Evolutionary conservation across 2,797 vertebrate species (phyloP), one percentile per base, ranked within the genome.

Genomic region (Rhinichthys osculus): DNA sequence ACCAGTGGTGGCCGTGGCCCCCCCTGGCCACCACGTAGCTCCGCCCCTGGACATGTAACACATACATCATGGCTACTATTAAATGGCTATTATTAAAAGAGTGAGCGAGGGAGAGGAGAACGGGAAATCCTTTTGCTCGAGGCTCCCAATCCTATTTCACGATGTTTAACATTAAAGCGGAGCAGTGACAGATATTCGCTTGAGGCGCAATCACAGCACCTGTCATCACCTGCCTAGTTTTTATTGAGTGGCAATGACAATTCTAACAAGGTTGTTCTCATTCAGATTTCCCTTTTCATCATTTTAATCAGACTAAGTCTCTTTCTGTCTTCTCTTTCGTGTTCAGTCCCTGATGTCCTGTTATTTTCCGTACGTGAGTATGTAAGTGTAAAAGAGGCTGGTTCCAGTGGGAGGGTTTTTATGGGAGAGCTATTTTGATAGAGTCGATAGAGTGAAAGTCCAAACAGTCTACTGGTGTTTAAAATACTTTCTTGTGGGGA

Each of bases 401-500:
- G 86, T 91, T 90, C 42, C 77, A 85, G 88, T 89, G 84, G 57
- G 66, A 59, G n/a, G 35, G 67, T 85, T 57, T 90, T 91, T 90
- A 83, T 87, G 91, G 90, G 93, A 89, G 86, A 93, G 91, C 91
- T 93, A 91, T 92, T 94, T 92, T 92, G 91, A 94, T 92, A 87
- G 87, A 91, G 91, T 86, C 89, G 92, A 94, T 94, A 91, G 91
- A 85, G 85, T 87, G 50, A 72, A 67, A 72, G 90, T 71, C 86
- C 90, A 87, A 86, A 88, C 88, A 92, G 84, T 88, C 90, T 66
- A 64, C 72, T 92, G 87, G 79, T 92, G 91, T 92, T 93, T 93
- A 93, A 93, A 94, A 93, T 92, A 90, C 90, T 89, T 92, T 93
- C 91, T 93, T 92, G 90, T 91, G 92, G 92, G 4, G 88, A 89